These are phyloP conservation scores for Aphis craccivora DNA, from an alignment of 1,140 invertebrate species.

Conservation along the genomic window DNA sequence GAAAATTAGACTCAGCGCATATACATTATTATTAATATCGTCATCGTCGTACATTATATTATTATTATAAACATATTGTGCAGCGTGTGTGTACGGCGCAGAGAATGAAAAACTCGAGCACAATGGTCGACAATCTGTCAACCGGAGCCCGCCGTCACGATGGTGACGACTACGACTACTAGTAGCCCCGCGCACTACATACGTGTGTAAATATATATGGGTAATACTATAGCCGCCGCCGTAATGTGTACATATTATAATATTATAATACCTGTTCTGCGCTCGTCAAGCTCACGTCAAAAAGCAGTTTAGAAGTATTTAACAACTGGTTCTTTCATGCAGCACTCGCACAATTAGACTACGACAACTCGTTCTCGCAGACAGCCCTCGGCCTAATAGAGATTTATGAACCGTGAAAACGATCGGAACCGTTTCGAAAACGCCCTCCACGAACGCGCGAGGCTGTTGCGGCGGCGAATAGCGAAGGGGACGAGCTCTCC, in stretches of 20 bases:
- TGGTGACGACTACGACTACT: not conserved
- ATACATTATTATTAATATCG: slow-evolving; percentile 28
- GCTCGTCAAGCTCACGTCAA: slow-evolving; percentile 52
- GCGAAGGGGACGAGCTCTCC: not conserved
- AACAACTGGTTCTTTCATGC: slow-evolving; percentile 48
- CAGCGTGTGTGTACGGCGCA: not conserved
- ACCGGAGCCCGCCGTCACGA: slow-evolving; percentile 2
- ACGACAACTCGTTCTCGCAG: slow-evolving; percentile 52
- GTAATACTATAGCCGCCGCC: not conserved
- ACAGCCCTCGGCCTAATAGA: slow-evolving; percentile 51
- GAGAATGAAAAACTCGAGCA: not conserved
- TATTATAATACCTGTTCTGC: slow-evolving; percentile 44
- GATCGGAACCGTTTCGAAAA: slow-evolving; percentile 50
- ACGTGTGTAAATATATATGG: not conserved
- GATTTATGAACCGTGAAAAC: slow-evolving; percentile 58
- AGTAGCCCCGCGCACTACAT: not conserved
- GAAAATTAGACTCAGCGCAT: slow-evolving; percentile 32
- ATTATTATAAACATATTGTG: not conserved
- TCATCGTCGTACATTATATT: not conserved
- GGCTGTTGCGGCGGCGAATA: not conserved
- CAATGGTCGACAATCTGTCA: slow-evolving; percentile 57
- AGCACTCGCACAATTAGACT: slow-evolving; percentile 45
- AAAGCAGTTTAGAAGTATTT: slow-evolving; percentile 54
- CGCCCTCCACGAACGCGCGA: slow-evolving; percentile 13
- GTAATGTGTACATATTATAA: not conserved